phyloP scores from a whole-genome alignment of 2,797 vertebrate genomes.

The Lepilemur ruficaudatus region DNA sequence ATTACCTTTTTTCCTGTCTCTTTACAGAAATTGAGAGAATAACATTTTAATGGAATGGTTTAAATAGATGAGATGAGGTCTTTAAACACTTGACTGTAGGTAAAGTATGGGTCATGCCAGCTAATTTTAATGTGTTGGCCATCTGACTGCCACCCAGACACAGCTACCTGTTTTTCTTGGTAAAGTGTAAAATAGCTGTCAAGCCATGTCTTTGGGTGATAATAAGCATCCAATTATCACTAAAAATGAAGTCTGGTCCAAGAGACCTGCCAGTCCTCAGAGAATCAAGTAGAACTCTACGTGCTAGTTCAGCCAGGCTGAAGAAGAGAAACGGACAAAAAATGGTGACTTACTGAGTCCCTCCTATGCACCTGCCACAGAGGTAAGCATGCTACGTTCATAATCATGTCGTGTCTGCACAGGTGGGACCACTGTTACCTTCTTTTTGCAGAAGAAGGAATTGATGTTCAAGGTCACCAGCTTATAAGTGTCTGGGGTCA shows the following conservation, averaged over 20 bases:
- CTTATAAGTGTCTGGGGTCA: not conserved
- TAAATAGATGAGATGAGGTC: not conserved
- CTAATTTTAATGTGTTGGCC: slow-evolving; percentile 5
- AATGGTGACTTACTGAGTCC: not conserved
- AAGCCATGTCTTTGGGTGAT: slow-evolving; percentile 17
- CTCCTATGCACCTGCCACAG: not conserved
- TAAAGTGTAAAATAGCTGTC: slow-evolving; percentile 48
- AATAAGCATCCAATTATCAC: slow-evolving; percentile 57
- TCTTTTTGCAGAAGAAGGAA: not conserved
- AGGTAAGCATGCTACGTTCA: not conserved
- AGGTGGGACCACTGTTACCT: too few species aligned
- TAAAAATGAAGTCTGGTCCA: slow-evolving; percentile 4
- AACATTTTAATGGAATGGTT: not conserved
- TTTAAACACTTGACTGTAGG: not conserved
- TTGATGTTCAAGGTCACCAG: not conserved
- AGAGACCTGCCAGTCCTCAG: not conserved
- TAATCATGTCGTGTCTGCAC: not conserved
- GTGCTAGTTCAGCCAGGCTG: not conserved
- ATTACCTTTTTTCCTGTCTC: not conserved
- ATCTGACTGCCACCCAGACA: not conserved
- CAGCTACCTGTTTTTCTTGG: not conserved
- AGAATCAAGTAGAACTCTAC: not conserved
- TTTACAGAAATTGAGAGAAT: not conserved
- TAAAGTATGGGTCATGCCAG: not conserved
- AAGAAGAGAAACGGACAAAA: not conserved